Base-by-base conservation (phyloP, 53 echinoderm and acorn worm species). In the Temnopleurus reevesii region DNA sequence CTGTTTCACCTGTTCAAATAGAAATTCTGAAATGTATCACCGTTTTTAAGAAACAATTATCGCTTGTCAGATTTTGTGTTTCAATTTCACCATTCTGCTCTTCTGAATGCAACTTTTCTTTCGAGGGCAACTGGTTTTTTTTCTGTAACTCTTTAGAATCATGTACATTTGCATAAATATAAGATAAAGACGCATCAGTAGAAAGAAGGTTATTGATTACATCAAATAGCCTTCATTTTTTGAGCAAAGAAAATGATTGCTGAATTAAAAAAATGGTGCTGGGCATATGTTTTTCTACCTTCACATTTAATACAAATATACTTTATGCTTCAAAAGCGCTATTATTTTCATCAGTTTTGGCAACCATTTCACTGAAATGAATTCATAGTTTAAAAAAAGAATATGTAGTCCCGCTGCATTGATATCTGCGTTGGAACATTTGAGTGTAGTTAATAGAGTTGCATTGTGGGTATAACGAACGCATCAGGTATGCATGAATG, bases 381-480 rank as follows among this genome's bases (percentile, higher is more conserved):
- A 38, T 6, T n/a, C n/a, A n/a, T n/a, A n/a, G n/a, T n/a, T n/a
- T 8, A 63, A 63, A 12, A 8, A 66, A 61, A 63, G 18, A 12
- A 63, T 23, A 19, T 21, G 71, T 71, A 71, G 71, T 71, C 71
- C 71, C 71, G 41, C 71, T 71, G 71, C 71, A 71, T 71, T 27
- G 13, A 71, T 71, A 17, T 66, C 43, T 71, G 71, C 71, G 71
- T 71, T 71, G 36, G 71, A 71, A 71, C 36, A 21, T 38, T 71
- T 71, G 41, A 38, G 71, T 38, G 71, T 71, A n/a, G 36, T 71
- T 71, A n/a, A 71, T 71, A n/a, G 41, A 71, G 71, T 71, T 71
- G 71, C 71, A 71, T 71, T 71, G 71, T 71, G 71, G 71, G 71
- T 71, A 71, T 71, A 71, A 38, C 41, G 21, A 71, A 66, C 18